Conservation (phyloP, 2,797 vertebrate species). For the Anas capensis region DNA sequence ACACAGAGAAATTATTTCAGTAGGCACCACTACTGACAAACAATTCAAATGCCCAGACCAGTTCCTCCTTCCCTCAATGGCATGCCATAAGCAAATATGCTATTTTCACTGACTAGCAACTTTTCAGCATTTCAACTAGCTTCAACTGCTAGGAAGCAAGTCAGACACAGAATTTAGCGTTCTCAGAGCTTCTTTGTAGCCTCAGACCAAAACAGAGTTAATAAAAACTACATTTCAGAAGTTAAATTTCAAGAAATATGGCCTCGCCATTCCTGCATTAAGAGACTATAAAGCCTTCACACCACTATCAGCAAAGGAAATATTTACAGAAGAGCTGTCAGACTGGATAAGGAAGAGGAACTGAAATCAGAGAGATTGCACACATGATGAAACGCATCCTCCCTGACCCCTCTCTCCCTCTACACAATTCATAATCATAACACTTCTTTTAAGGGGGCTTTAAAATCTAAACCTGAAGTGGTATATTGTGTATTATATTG, state of each 20-base stretch:
- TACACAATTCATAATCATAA: neutral
- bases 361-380: neutral
- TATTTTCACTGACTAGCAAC: neutral
- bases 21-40: neutral
- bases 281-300: neutral
- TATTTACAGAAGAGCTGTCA: neutral
- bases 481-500: too few relatives aligned
- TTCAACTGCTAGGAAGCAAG: neutral
- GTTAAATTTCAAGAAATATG: neutral
- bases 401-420: neutral
- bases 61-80: neutral
- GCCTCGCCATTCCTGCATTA: neutral
- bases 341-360: conserved; percentile 30
- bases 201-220: neutral
- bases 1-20: neutral
- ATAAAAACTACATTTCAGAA: neutral
- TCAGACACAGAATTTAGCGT: fast-evolving
- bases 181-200: neutral
- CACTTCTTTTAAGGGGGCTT: neutral
- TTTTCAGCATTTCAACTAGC: neutral
- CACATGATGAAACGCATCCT: conserved; percentile 3
- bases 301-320: neutral
- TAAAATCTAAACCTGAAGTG: neutral
- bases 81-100: neutral
- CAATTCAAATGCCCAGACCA: neutral